Conservation (phyloP, 2,113 vertebrate genomes). For the Galemys pyrenaicus region DNA sequence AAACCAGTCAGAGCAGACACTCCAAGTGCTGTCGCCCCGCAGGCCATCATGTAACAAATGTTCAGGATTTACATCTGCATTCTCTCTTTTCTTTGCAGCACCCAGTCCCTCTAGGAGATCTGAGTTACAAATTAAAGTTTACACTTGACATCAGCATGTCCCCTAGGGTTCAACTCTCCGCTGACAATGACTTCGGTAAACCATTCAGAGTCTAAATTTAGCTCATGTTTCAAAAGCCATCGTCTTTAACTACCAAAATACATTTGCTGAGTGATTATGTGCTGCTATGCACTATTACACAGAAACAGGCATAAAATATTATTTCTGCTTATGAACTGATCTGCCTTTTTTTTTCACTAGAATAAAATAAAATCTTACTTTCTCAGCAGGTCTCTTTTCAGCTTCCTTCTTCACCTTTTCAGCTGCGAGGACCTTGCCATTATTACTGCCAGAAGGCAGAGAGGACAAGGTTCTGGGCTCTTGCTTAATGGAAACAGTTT, state of each 20-base stretch:
- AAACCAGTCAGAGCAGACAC: constrained; percentile 19
- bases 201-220: constrained; percentile 18
- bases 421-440: constrained; percentile 88
- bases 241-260: constrained; percentile 7
- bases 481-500: constrained; percentile 91
- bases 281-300: neutral
- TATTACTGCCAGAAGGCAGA: constrained; percentile 89
- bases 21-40: neutral
- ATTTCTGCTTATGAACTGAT: neutral
- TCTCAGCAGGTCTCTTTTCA: constrained; percentile 95
- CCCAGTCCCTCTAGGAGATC: neutral
- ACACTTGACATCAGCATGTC: neutral
- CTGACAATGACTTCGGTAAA: neutral
- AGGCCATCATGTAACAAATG: neutral
- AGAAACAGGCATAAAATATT: neutral
- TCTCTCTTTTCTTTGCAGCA: constrained; percentile 16
- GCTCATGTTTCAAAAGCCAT: neutral
- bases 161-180: neutral
- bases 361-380: constrained; percentile 85
- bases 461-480: constrained; percentile 91
- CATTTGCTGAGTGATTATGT: neutral
- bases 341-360: neutral
- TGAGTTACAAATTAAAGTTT: neutral
- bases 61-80: neutral
- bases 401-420: constrained; percentile 96